Evolutionary conservation across 1,140 invertebrate genomes (phyloP), one percentile per base, ranked within the genome.

Genomic region (Ceratina australensis): DNA sequence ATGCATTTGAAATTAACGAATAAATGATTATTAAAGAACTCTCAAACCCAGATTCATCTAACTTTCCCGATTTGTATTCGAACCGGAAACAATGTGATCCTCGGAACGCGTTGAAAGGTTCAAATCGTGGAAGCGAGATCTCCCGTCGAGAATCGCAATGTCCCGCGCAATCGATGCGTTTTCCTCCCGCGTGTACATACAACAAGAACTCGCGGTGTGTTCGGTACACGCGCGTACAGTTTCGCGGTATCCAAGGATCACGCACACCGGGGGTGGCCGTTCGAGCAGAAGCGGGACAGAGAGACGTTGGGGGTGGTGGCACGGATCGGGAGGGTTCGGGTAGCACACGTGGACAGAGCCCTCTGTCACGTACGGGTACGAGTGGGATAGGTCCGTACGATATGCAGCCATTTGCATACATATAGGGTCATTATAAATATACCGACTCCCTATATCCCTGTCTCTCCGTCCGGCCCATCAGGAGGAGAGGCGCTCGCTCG

Each of bases 351-450:
- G 76, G 64, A 76, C 81, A 66, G 77, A 78, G 85, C 85, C 83
- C 87, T 88, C 87, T 87, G 85, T 89, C 90, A 89, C 88, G 86
- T 87, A 84, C 82, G 74, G 76, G 81, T 73, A 88, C 87, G 86
- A 89, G 86, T 86, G 86, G 88, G 87, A 90, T 91, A 88, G 90
- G 86, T 89, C 86, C 82, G 87, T 88, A 89, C 89, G 89, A 91
- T 91, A 90, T 91, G 90, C 90, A 89, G 85, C 91, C 90, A 92
- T 92, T 92, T 92, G 91, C 91, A 92, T 92, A 92, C 89, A 92
- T 92, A 92, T 92, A 91, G 90, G 90, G 86, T 91, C 90, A 92
- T 92, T 92, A 92, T 91, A 90, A 92, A 91, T 92, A 92, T 91
- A 92, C 90, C 88, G 86, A 87, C 84, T 89, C 77, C 81, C 87